These are phyloP conservation scores for Aspidoscelis tigris DNA, from an alignment of 2,113 vertebrate genomes.

Conservation along the genomic window DNA sequence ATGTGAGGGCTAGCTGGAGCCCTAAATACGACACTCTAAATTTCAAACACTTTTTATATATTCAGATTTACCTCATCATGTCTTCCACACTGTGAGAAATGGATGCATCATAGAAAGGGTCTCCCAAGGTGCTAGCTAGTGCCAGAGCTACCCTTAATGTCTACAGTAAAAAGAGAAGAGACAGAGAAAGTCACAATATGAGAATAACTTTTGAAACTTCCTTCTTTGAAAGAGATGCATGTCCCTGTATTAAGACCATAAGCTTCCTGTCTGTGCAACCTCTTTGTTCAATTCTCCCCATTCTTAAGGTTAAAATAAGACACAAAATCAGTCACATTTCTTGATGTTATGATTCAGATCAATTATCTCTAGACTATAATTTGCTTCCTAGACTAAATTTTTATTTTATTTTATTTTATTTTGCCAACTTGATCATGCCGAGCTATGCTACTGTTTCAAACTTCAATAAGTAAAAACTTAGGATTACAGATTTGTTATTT, in stretches of 20 bases:
- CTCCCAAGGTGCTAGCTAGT: slow-evolving; percentile 88
- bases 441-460: too few relatives aligned
- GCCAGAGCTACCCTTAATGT: slow-evolving; percentile 92
- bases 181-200: not conserved
- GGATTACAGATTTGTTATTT: too few relatives aligned
- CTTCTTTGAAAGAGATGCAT: not conserved
- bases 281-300: not conserved
- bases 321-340: not conserved
- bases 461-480: too few relatives aligned
- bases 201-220: slow-evolving; percentile 23
- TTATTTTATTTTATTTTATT: too few relatives aligned
- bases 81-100: slow-evolving; percentile 79
- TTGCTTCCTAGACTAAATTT: too few relatives aligned
- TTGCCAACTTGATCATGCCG: too few relatives aligned
- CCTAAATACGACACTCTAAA: not conserved
- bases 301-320: not conserved
- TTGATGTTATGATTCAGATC: not conserved
- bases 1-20: not conserved
- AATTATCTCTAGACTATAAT: not conserved
- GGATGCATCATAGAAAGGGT: slow-evolving; percentile 85
- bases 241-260: not conserved
- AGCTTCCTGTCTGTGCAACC: not conserved
- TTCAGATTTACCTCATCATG: slow-evolving; percentile 88
- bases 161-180: slow-evolving; percentile 69
- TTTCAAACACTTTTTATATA: not conserved